A percentile compares a stretch with the other conserved stretches of the same genome.
Conservation (phyloP, 2,113 vertebrate species). For the Misgurnus mizolepis region DNA sequence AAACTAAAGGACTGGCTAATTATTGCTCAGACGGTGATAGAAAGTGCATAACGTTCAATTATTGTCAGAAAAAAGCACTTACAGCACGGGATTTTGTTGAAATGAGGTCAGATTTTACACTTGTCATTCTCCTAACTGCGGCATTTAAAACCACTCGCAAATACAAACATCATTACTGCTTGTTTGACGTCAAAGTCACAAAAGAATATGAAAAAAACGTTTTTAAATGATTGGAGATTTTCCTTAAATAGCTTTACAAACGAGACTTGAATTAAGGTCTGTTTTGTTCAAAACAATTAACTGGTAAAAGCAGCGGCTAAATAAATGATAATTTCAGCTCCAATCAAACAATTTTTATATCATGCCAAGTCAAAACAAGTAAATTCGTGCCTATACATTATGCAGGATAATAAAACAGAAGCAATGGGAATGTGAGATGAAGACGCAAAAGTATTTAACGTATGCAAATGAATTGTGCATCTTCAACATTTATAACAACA, state of each 20-base stretch:
- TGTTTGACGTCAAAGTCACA: slow-evolving; percentile 24
- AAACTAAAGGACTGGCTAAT: slow-evolving; percentile 37
- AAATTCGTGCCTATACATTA: not conserved
- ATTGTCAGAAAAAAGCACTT: slow-evolving; percentile 32
- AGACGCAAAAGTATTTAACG: not conserved
- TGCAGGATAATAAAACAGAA: not conserved
- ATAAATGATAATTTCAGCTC: not conserved
- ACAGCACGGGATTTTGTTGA: not conserved
- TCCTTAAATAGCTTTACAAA: not conserved
- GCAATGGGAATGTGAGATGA: not conserved
- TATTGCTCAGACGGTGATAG: slow-evolving; percentile 31
- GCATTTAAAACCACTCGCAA: slow-evolving; percentile 18
- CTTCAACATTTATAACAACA: not conserved
- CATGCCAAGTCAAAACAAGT: not conserved
- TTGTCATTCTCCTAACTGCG: not conserved
- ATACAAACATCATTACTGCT: slow-evolving; percentile 27
- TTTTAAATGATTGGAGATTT: not conserved
- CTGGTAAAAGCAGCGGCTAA: not conserved
- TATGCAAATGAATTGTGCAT: not conserved
- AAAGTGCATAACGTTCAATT: slow-evolving; percentile 27
- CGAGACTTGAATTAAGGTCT: not conserved
- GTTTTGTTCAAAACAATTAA: not conserved
- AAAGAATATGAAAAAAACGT: not conserved
- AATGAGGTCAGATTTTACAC: slow-evolving; percentile 10
- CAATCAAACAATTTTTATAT: not conserved